phyloP scores from a whole-genome alignment of 2,113 vertebrate species.

The Egretta garzetta region DNA sequence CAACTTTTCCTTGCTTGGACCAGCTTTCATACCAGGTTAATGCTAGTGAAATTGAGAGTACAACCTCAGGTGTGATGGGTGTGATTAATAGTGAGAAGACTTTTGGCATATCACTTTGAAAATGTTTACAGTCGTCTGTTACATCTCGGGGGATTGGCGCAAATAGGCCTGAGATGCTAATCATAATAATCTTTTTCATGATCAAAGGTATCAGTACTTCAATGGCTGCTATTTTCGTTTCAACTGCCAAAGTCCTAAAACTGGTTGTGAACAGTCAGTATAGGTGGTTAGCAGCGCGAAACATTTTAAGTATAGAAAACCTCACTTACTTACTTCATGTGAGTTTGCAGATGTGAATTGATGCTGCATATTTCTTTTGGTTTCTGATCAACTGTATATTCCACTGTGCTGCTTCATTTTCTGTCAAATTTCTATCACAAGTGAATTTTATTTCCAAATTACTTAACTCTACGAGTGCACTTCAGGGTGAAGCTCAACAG shows the following conservation, averaged over 20 bases:
- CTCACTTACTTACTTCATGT: neutral
- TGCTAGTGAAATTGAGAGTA: neutral
- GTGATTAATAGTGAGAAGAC: neutral
- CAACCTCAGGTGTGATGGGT: neutral
- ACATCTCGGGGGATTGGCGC: neutral
- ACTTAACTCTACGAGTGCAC: neutral
- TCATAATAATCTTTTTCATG: neutral
- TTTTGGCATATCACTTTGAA: neutral
- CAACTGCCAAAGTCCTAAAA: neutral
- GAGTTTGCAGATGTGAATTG: neutral
- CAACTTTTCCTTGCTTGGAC: neutral
- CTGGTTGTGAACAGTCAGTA: neutral
- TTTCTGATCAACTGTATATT: neutral
- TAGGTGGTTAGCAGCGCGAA: neutral
- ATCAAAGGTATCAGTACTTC: conserved; percentile 19
- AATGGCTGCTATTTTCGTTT: conserved; percentile 1
- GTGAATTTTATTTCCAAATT: neutral
- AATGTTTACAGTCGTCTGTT: neutral
- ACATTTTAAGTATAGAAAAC: neutral
- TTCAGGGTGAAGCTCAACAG: neutral
- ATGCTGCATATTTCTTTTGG: neutral
- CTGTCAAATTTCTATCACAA: neutral
- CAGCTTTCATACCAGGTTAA: neutral
- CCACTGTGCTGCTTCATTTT: neutral
- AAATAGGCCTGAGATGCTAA: conserved; percentile 12